Evolutionary conservation across 2,797 vertebrate genomes (phyloP).

Genomic region (Falco rusticolus): DNA sequence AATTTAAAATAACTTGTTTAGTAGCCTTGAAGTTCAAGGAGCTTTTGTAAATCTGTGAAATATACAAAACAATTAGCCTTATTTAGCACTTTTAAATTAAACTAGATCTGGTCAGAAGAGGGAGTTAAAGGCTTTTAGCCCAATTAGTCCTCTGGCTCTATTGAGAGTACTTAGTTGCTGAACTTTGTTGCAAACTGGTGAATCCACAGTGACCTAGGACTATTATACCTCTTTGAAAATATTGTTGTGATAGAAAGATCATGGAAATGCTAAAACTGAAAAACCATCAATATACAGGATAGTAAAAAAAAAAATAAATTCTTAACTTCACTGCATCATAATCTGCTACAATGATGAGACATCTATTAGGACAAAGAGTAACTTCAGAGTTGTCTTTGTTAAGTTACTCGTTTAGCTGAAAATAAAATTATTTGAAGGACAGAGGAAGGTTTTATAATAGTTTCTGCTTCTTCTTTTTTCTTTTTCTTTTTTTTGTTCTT

Average conservation of each 20-base stretch:
- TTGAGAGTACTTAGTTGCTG: background rate
- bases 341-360: background rate
- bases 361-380: background rate
- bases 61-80: background rate
- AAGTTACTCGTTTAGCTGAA: background rate
- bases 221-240: background rate
- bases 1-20: background rate
- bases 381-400: background rate
- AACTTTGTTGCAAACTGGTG: background rate
- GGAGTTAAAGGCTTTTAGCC: background rate
- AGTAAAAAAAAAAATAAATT: background rate
- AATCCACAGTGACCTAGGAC: background rate
- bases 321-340: background rate
- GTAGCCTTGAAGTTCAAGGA: background rate
- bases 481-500: background rate
- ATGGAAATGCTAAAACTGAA: background rate
- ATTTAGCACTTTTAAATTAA: background rate
- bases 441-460: background rate
- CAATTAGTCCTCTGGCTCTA: background rate
- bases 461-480: too few species aligned
- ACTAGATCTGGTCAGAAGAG: background rate
- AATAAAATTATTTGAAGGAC: too few species aligned
- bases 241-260: background rate
- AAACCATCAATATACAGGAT: background rate
- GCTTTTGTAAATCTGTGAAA: background rate